Evolutionary conservation across 2,888 invertebrate species (phyloP).

Genomic region (Caenorhabditis wallacei): DNA sequence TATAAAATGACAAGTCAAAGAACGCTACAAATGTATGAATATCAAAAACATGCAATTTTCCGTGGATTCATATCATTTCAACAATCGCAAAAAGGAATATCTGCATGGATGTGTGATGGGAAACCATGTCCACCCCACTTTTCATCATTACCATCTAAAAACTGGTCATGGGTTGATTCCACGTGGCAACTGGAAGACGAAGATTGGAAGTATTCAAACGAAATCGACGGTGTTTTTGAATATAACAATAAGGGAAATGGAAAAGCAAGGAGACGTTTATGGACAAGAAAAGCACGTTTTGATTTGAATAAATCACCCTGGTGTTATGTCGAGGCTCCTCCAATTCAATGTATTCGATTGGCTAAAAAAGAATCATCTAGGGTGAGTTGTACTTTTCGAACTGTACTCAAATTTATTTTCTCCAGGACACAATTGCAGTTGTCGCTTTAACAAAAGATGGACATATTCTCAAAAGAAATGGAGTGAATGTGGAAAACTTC

Average conservation of each 20-base stretch:
- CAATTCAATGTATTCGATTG: slow-evolving; percentile 40
- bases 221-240: slow-evolving; percentile 43
- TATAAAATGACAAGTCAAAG: slow-evolving; percentile 44
- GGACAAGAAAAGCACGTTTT: slow-evolving; percentile 61
- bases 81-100: slow-evolving; percentile 57
- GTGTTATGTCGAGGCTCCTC: slow-evolving; percentile 64
- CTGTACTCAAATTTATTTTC: not conserved
- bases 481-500: slow-evolving; percentile 35
- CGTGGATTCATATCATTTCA: slow-evolving; percentile 67
- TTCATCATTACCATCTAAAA: slow-evolving; percentile 45
- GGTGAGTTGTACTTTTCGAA: not conserved
- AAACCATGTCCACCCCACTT: slow-evolving; percentile 42
- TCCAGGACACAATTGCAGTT: slow-evolving; percentile 30
- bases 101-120: slow-evolving; percentile 59
- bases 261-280: slow-evolving; percentile 54
- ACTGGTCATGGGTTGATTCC: slow-evolving; percentile 60
- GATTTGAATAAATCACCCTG: slow-evolving; percentile 56
- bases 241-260: slow-evolving; percentile 33
- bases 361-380: slow-evolving; percentile 42
- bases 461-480: slow-evolving; percentile 49
- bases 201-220: slow-evolving; percentile 56
- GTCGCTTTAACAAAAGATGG: slow-evolving; percentile 48
- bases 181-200: slow-evolving; percentile 57
- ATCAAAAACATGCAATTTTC: slow-evolving; percentile 66
- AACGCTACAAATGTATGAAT: slow-evolving; percentile 59